These are phyloP conservation scores for Octopus sinensis DNA, from an alignment of 1,140 invertebrate species.

Conservation along the genomic window DNA sequence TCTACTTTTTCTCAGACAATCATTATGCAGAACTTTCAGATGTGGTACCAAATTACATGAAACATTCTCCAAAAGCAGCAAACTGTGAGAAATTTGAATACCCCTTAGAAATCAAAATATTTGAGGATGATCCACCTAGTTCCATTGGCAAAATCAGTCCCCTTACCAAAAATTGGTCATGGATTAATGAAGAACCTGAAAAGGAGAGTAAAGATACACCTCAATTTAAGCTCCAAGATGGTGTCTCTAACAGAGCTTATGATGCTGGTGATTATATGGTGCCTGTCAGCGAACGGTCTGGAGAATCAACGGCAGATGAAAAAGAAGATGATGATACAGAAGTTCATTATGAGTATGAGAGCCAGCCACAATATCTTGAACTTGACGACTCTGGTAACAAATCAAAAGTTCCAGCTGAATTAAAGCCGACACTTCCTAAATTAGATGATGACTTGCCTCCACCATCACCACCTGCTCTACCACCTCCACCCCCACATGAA, in stretches of 20 bases:
- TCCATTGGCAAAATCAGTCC: neutral
- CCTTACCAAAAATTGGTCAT: neutral
- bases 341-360: neutral
- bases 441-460: neutral
- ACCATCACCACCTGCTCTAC: neutral
- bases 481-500: neutral
- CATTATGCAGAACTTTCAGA: neutral
- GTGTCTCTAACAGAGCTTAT: neutral
- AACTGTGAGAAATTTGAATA: neutral
- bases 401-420: neutral
- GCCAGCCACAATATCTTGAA: neutral
- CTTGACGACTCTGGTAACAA: neutral
- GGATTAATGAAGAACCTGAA: neutral
- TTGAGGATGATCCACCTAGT: neutral
- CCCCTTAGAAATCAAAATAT: neutral
- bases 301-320: neutral
- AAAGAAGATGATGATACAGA: neutral
- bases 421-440: neutral
- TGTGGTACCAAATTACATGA: neutral
- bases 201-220: neutral
- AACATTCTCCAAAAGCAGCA: neutral
- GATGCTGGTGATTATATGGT: neutral
- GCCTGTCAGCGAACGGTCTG: neutral
- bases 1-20: neutral
- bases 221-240: neutral